Percentiles rank a stretch among this genome's conserved stretches.
Evolutionary conservation across 2,797 vertebrate species (phyloP).

Genomic region (Thunnus albacares): DNA sequence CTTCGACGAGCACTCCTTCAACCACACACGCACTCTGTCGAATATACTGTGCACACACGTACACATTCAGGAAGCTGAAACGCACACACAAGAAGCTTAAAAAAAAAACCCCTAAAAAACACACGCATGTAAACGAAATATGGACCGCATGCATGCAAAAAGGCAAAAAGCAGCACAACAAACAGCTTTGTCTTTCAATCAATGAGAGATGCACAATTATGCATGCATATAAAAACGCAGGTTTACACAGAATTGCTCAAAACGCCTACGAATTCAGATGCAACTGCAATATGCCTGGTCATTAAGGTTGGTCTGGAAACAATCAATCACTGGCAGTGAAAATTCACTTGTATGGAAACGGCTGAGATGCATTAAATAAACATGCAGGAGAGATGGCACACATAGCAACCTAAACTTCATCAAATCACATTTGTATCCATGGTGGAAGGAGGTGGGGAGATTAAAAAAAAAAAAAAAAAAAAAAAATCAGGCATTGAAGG

Average conservation of each 20-base stretch:
- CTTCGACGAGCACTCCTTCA: conserved; percentile 61
- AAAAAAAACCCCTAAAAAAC: background rate
- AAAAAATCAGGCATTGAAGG: conserved; percentile 33
- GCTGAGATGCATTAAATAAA: conserved; percentile 59
- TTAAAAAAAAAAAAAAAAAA: conserved; percentile 16
- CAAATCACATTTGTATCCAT: conserved; percentile 45
- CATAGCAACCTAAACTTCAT: conserved; percentile 45
- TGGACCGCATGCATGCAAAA: background rate
- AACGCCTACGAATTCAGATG: conserved; percentile 27
- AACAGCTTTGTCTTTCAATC: conserved; percentile 39
- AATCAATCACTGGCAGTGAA: conserved; percentile 53
- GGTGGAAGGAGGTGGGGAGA: conserved; percentile 31
- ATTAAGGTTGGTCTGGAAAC: conserved; percentile 43
- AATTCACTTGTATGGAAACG: conserved; percentile 22
- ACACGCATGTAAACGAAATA: background rate
- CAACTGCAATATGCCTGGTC: conserved; percentile 15
- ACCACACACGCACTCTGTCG: conserved; percentile 10
- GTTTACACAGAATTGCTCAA: conserved; percentile 33
- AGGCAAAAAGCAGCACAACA: conserved; percentile 10
- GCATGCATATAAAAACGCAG: conserved; percentile 36
- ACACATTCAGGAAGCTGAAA: background rate
- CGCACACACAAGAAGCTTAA: background rate
- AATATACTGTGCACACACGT: conserved; percentile 18
- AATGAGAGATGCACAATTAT: conserved; percentile 41
- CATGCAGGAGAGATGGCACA: conserved; percentile 35